Percentiles rank a stretch among this genome's conserved stretches.
These are phyloP conservation scores for Zaprionus vittiger DNA, from an alignment of 1,140 invertebrate species.

Conservation along the genomic window DNA sequence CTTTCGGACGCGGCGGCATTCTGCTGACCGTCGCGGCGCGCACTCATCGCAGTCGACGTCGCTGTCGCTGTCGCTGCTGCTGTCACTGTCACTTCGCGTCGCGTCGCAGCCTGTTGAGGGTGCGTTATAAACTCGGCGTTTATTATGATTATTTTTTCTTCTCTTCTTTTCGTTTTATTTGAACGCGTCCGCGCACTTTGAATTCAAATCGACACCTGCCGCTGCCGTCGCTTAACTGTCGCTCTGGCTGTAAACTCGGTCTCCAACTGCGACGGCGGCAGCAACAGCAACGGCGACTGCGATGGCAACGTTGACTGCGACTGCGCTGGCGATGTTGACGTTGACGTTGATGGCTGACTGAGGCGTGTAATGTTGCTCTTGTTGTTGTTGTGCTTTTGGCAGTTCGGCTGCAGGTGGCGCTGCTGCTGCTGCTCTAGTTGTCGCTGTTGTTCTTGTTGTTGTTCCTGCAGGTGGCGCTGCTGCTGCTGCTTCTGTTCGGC, in stretches of 20 bases:
- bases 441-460: slow-evolving; percentile 16
- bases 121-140: slow-evolving; percentile 1
- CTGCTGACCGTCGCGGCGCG: slow-evolving; percentile 62
- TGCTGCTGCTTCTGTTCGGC: slow-evolving; percentile 1
- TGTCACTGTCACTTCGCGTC: slow-evolving; percentile 25
- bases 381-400: slow-evolving; percentile 3
- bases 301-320: slow-evolving; percentile 9
- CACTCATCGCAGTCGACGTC: slow-evolving; percentile 50
- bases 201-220: slow-evolving; percentile 78
- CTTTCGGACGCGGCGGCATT: slow-evolving; percentile 51
- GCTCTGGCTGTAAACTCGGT: slow-evolving; percentile 45
- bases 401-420: slow-evolving; percentile 11
- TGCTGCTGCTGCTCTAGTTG: slow-evolving; percentile 28
- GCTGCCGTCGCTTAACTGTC: slow-evolving; percentile 74
- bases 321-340: slow-evolving; percentile 7
- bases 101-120: slow-evolving; percentile 15
- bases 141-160: slow-evolving; percentile 16
- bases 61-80: slow-evolving; percentile 17
- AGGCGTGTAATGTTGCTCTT: slow-evolving; percentile 2
- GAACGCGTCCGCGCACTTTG: slow-evolving; percentile 60
- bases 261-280: slow-evolving; percentile 45
- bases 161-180: slow-evolving; percentile 3
- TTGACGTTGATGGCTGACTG: slow-evolving; percentile 10
- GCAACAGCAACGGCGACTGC: slow-evolving; percentile 11
- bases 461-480: slow-evolving; percentile 27